Conservation (phyloP, 1,140 invertebrate genomes). For the Vanessa atalanta region DNA sequence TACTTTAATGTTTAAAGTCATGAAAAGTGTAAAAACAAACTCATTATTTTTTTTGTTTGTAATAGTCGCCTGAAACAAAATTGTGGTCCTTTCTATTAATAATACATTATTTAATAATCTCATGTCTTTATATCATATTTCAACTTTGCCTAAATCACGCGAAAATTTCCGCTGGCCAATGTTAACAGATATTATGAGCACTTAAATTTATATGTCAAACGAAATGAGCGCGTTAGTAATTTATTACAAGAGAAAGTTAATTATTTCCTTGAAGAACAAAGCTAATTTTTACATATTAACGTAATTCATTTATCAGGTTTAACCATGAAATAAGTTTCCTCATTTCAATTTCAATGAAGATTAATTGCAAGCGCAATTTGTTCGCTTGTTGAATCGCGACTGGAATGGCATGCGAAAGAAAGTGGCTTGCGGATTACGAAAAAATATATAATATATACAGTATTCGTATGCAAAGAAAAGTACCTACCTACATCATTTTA, state of each 20-base stretch:
- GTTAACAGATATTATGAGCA: too few relatives aligned
- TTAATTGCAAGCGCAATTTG: conserved; percentile 37
- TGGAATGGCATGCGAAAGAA: conserved; percentile 28
- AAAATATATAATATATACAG: background rate
- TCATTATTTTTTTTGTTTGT: too few relatives aligned
- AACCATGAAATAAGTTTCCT: conserved; percentile 36
- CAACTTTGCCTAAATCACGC: background rate
- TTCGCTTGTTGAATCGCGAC: conserved; percentile 27
- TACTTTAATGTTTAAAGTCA: too few relatives aligned
- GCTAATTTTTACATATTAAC: conserved; percentile 12
- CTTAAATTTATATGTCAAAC: too few relatives aligned
- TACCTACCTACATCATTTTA: too few relatives aligned
- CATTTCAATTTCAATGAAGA: conserved; percentile 43
- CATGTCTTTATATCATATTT: too few relatives aligned
- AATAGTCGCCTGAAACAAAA: too few relatives aligned
- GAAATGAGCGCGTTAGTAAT: background rate
- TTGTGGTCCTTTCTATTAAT: too few relatives aligned
- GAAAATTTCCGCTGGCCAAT: background rate
- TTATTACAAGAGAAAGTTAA: conserved; percentile 16
- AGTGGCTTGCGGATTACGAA: conserved; percentile 9
- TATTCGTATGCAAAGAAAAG: too few relatives aligned
- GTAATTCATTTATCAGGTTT: conserved; percentile 25
- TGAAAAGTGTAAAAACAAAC: too few relatives aligned
- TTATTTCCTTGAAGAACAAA: conserved; percentile 14
- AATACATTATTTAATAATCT: too few relatives aligned